Evolutionary conservation across 2,113 vertebrate genomes (phyloP).

Genomic region (Hucho hucho): DNA sequence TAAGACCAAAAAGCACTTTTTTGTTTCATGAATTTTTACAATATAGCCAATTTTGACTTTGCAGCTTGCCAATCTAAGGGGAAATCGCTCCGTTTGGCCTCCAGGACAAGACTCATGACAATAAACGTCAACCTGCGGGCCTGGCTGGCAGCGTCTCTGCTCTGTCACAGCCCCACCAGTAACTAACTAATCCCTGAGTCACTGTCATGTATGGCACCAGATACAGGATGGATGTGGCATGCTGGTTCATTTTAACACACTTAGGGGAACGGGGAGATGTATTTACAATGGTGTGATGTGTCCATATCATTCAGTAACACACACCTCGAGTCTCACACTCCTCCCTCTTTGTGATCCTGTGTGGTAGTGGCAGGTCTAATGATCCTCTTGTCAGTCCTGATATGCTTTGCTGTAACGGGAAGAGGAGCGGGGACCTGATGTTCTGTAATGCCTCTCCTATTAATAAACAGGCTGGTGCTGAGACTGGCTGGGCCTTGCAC

Average conservation of each 20-base stretch:
- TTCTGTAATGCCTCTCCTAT: conserved; percentile 41
- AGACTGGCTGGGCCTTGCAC: not conserved
- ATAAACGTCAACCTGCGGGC: too few relatives aligned
- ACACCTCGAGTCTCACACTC: not conserved
- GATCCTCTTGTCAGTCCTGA: conserved; percentile 42
- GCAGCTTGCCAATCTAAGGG: too few relatives aligned
- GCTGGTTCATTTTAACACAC: conserved; percentile 20
- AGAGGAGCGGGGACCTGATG: conserved; percentile 28
- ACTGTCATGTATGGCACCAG: conserved; percentile 10
- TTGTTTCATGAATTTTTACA: not conserved
- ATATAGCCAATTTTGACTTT: too few relatives aligned
- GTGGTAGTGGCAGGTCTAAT: conserved; percentile 10
- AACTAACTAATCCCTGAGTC: conserved; percentile 6
- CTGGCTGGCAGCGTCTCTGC: conserved; percentile 3
- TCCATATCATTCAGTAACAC: not conserved
- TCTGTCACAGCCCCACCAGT: conserved; percentile 20
- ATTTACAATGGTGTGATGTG: conserved; percentile 8
- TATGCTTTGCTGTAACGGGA: conserved; percentile 40
- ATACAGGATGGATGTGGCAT: conserved; percentile 7
- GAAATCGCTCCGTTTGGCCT: too few relatives aligned
- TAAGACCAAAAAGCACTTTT: too few relatives aligned
- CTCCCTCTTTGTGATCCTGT: not conserved
- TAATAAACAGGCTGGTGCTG: conserved; percentile 38
- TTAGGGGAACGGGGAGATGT: conserved; percentile 15
- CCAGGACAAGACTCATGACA: too few relatives aligned